These are phyloP conservation scores for Hucho hucho DNA, from an alignment of 2,113 vertebrate species.

Conservation along the genomic window DNA sequence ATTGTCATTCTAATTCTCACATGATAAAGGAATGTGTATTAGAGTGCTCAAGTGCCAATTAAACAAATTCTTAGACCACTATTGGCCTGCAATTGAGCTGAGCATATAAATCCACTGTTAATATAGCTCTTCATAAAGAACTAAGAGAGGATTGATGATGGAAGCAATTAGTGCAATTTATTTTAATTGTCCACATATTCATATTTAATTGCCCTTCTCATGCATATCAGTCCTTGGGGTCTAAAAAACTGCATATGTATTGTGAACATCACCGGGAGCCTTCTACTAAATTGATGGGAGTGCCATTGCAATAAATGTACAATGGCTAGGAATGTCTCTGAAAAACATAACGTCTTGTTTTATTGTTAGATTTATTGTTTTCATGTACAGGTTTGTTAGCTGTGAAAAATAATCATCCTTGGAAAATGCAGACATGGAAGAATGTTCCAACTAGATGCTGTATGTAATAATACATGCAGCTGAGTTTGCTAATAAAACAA, in stretches of 20 bases:
- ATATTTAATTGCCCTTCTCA: conserved; percentile 47
- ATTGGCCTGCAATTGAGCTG: conserved; percentile 31
- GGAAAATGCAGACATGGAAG: not conserved
- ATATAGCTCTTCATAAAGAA: conserved; percentile 26
- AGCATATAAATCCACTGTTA: conserved; percentile 38
- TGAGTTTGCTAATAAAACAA: not conserved
- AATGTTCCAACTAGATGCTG: not conserved
- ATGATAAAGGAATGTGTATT: conserved; percentile 17
- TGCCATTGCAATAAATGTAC: conserved; percentile 21
- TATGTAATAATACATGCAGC: not conserved
- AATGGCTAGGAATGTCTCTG: conserved; percentile 3
- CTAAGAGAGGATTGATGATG: conserved; percentile 44
- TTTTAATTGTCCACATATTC: conserved; percentile 59
- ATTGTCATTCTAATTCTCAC: conserved; percentile 42
- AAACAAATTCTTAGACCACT: conserved; percentile 37
- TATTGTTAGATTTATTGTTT: not conserved
- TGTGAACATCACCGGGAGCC: conserved; percentile 34
- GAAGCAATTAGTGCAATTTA: conserved; percentile 58
- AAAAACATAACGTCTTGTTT: not conserved
- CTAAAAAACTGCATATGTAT: conserved; percentile 35
- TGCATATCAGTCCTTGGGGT: conserved; percentile 37
- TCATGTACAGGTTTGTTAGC: not conserved
- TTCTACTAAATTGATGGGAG: conserved; percentile 20
- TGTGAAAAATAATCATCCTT: not conserved
- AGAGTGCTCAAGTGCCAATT: conserved; percentile 32